Percentiles rank a stretch among this genome's conserved stretches.
Conservation (phyloP, 2,888 invertebrate genomes). For the Calephelis perditalis region DNA sequence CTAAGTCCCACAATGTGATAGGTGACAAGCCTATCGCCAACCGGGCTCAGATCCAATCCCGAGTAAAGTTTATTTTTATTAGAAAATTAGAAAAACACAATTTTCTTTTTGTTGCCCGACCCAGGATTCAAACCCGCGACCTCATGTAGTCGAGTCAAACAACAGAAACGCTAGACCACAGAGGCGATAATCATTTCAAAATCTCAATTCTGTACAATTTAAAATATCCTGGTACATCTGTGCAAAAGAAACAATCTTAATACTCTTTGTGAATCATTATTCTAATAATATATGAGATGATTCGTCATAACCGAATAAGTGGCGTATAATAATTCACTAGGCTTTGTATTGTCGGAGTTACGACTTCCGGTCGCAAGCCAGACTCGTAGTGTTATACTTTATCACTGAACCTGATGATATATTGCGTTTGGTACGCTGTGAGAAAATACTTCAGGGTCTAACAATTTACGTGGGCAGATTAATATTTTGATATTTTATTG, state of each 20-base stretch:
- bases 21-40: too few relatives aligned
- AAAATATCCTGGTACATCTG: slow-evolving; percentile 22
- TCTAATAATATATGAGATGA: slow-evolving; percentile 68
- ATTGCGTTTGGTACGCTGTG: neutral
- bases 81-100: too few relatives aligned
- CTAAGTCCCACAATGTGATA: too few relatives aligned
- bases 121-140: too few relatives aligned
- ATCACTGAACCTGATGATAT: slow-evolving; percentile 15
- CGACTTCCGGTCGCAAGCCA: slow-evolving; percentile 50
- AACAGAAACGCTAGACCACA: too few relatives aligned
- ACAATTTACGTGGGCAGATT: neutral
- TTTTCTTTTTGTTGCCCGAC: too few relatives aligned
- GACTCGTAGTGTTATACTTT: slow-evolving; percentile 26
- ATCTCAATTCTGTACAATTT: too few relatives aligned
- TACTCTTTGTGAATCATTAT: slow-evolving; percentile 54
- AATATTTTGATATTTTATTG: neutral
- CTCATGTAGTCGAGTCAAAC: too few relatives aligned
- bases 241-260: slow-evolving; percentile 25
- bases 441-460: neutral
- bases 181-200: too few relatives aligned
- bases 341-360: slow-evolving; percentile 46
- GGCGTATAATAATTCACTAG: slow-evolving; percentile 53
- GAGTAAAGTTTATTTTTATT: too few relatives aligned
- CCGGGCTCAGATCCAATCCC: too few relatives aligned
- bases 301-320: slow-evolving; percentile 65